A percentile compares a stretch with the other conserved stretches of the same genome.
Evolutionary conservation across 2,797 vertebrate genomes (phyloP).

Genomic region (Tokudaia muenninki): DNA sequence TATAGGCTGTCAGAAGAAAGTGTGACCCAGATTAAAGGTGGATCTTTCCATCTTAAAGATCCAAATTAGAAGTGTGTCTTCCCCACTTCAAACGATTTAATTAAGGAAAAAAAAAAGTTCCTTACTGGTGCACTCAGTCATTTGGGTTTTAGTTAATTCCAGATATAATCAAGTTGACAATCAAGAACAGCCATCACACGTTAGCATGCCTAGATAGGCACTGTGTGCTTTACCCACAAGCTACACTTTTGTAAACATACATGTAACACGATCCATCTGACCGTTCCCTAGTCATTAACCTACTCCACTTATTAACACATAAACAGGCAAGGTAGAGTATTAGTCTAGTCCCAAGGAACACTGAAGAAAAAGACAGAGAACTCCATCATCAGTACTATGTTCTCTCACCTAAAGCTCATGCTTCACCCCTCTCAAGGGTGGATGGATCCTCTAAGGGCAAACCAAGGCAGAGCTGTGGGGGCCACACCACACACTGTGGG

Average conservation of each 20-base stretch:
- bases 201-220: background rate
- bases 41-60: background rate
- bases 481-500: background rate
- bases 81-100: no score
- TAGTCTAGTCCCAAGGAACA: background rate
- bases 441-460: background rate
- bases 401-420: background rate
- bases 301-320: background rate
- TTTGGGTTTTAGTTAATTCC: background rate
- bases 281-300: background rate
- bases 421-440: background rate
- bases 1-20: background rate
- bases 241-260: slow-evolving; percentile 23
- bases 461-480: background rate
- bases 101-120: background rate
- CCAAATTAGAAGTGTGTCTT: background rate
- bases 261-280: background rate
- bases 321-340: background rate
- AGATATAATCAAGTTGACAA: background rate
- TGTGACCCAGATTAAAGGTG: background rate
- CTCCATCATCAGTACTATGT: background rate
- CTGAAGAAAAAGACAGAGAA: background rate
- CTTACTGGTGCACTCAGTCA: background rate
- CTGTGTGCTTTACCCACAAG: background rate
- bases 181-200: background rate